Base-by-base conservation (phyloP, 2,113 vertebrate genomes). In the Condylura cristata region DNA sequence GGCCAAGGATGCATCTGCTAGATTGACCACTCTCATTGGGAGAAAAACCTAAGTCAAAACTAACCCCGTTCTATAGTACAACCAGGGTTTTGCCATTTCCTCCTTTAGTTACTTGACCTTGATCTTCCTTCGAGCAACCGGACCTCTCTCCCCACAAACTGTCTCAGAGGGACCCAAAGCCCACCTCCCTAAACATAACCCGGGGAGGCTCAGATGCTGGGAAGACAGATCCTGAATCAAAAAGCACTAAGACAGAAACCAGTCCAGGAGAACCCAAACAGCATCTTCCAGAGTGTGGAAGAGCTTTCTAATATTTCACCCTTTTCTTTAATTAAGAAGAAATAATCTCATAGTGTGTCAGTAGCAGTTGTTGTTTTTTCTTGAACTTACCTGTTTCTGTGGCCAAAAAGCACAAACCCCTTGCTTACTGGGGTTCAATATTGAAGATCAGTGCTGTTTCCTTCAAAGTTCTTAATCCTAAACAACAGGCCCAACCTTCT, bases 381-480 rank as follows among this genome's bases (percentile, higher is more conserved):
- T 74, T 71, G 56, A 79, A 81, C 60, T 83, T 68, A 80, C 82
- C 93, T 39, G 16, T 68, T 85, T 96, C 83, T 91, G 51, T 63
- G 39, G 56, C 32, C 74, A 83, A 8, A 39, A 48, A 44, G 46
- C 10, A 68, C 65, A 4, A 85, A 65, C 2, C 68, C 34, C 56
- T 60, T 24, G 39, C 16, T 60, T 80, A 56, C 48, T 5, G 9
- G 44, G 5, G 8, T 56, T 95, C 83, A 72, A 20, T 37, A 84
- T 83, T 79, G 48, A 90, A 91, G 32, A n/a, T 56, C 86, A 75
- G 76, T n/a, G 41, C 18, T 80, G 60, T 92, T 75, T 91, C 58
- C 71, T 93, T 41, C 56, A 78, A 92, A 92, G 76, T 8, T 70
- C 86, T 93, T 79, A 90, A 92, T 94, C 48, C 63, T 83, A 75